Base-by-base conservation (phyloP, 2,888 invertebrate genomes). In the Sicus ferrugineus region DNA sequence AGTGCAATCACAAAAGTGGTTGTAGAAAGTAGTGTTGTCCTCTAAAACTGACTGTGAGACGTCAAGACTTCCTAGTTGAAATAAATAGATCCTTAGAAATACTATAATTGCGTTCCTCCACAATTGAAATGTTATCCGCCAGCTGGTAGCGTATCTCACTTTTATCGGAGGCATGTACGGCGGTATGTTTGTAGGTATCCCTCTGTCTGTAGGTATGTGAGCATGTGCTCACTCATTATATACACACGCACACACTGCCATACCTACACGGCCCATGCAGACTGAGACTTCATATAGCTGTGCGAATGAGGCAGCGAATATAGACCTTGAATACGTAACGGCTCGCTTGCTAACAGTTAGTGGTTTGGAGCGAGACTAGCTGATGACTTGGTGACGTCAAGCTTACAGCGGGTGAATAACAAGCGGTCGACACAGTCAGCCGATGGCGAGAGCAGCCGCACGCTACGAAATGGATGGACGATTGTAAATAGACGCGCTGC, bases 291-390 rank as follows among this genome's bases (percentile, higher is more conserved):
- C 48, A 46, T 58, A 69, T n/a, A 65, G 16, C 38, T 34, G 34
- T 48, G 26, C 54, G 5, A 4, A 28, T 54, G 26, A 54, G 26
- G 28, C 28, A 54, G 14, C 14, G 62, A 21, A 26, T 54, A 65
- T 54, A 73, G 74, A 76, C 75, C 76, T 76, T 76, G 75, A 76
- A 74, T 73, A 75, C 74, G 73, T 76, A 76, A 75, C 76, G 75
- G 76, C 76, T 75, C 70, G 70, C 74, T 67, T 63, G 66, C 71
- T 65, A 71, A 71, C 73, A 56, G 65, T 71, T 68, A 68, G 71
- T 62, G 69, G 59, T 21, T 46, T 28, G 42, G 56, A 66, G 56
- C 54, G 56, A 31, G 65, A 67, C 54, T 30, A 61, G 48, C 50
- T 30, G 16, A 70, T 70, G 63, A 67, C 68, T 52, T 19, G 30